Percentiles rank a stretch among this genome's conserved stretches.
Conservation (phyloP, 2,797 vertebrate species). For the Xiphophorus birchmanni region DNA sequence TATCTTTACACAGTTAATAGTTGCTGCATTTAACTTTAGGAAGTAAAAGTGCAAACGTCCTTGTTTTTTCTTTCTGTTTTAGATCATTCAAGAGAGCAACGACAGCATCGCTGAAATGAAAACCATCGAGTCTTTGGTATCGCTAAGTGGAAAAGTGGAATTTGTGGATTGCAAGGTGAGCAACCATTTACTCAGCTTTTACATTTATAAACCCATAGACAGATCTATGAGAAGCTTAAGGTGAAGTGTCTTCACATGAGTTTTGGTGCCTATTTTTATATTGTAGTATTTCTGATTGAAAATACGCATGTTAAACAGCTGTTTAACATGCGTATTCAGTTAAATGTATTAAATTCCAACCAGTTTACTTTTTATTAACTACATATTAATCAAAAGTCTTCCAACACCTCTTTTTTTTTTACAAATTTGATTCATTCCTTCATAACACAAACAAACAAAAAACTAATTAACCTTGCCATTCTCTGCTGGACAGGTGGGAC, state of each 20-base stretch:
- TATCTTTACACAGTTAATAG: neutral
- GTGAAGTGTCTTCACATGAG: neutral
- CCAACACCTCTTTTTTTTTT: neutral
- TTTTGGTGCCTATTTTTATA: neutral
- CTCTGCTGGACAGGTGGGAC: neutral
- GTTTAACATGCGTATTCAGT: too few relatives aligned
- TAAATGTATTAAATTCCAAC: neutral
- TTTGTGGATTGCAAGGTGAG: constrained; percentile 92
- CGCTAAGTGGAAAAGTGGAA: constrained; percentile 93
- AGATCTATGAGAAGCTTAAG: neutral
- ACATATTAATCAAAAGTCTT: neutral
- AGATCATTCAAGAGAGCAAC: constrained; percentile 96
- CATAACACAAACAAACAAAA: neutral
- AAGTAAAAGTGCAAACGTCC: neutral
- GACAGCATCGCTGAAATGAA: constrained; percentile 95
- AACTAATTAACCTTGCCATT: neutral
- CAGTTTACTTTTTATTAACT: neutral
- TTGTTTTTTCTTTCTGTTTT: neutral
- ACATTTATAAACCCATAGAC: neutral
- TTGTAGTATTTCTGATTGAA: neutral
- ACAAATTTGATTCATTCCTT: neutral
- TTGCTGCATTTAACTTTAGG: neutral
- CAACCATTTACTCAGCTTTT: neutral
- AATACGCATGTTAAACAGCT: neutral
- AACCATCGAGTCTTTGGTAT: constrained; percentile 92